Percentiles rank a stretch among this genome's conserved stretches.
Conservation (phyloP, 2,113 vertebrate genomes). For the Aptenodytes patagonicus region DNA sequence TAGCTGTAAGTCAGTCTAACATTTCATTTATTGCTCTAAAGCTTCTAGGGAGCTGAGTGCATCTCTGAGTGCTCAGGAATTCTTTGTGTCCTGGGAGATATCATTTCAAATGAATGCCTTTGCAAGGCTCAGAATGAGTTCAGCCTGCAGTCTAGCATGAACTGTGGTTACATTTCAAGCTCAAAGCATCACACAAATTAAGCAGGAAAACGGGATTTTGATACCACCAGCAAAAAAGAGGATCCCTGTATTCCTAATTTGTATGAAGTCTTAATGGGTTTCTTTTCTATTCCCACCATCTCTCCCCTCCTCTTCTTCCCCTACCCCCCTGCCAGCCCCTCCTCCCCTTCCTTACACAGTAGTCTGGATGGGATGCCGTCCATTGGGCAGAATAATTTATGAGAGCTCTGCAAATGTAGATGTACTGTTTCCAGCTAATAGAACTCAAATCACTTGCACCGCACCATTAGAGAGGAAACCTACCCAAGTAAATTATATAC, state of each 20-base stretch:
- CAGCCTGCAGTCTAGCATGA: not conserved
- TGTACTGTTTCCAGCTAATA: conserved; percentile 70
- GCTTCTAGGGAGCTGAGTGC: not conserved
- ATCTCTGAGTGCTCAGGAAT: not conserved
- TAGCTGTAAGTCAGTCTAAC: not conserved
- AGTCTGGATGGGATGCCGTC: not conserved
- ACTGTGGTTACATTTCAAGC: conserved; percentile 1
- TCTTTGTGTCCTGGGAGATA: not conserved
- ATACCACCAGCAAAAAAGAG: not conserved
- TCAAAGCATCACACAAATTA: not conserved
- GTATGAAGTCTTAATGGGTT: not conserved
- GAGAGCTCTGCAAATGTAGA: conserved; percentile 69
- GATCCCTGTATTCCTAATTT: not conserved
- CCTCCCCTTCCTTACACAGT: not conserved
- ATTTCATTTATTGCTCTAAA: conserved; percentile 19
- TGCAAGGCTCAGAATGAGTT: not conserved
- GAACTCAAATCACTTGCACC: conserved; percentile 64
- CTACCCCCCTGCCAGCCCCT: not conserved
- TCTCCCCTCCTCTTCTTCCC: not conserved
- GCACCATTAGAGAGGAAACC: conserved; percentile 73
- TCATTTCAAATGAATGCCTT: not conserved
- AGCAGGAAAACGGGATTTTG: not conserved
- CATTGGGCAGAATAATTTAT: conserved; percentile 51
- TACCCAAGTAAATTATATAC: conserved; percentile 60
- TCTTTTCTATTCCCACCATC: not conserved